Conservation (phyloP, 2,113 vertebrate species). For the Piaya cayana region DNA sequence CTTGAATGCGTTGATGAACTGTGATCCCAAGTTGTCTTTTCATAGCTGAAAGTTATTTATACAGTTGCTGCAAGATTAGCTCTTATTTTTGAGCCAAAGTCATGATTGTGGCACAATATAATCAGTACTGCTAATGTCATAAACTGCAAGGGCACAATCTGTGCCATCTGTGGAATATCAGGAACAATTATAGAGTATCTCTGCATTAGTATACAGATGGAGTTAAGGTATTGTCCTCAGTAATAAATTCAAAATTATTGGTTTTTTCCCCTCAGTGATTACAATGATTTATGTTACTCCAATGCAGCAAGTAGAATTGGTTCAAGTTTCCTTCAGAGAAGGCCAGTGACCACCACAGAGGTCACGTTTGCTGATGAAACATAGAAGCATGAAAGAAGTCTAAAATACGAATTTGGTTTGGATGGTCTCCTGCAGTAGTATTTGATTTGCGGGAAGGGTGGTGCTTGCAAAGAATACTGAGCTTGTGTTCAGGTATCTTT, state of each 20-base stretch:
- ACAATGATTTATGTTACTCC: fast-evolving
- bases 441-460: fast-evolving
- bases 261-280: neutral
- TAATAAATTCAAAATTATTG: neutral
- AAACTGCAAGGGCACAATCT: conserved; percentile 9
- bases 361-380: neutral
- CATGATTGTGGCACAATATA: neutral
- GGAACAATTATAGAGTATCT: neutral
- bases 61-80: neutral
- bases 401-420: fast-evolving
- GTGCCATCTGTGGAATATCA: conserved; percentile 22
- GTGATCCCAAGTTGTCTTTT: neutral
- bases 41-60: conserved; percentile 31
- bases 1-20: neutral
- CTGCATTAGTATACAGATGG: neutral
- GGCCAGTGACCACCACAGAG: neutral
- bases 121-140: neutral
- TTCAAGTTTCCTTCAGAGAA: neutral
- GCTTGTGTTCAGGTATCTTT: neutral
- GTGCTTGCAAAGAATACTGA: neutral
- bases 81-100: neutral
- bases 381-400: neutral
- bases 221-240: neutral
- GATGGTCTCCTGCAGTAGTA: neutral
- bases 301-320: neutral